Base-by-base conservation (phyloP, 2,113 vertebrate species). In the Cochlearius cochlearius region DNA sequence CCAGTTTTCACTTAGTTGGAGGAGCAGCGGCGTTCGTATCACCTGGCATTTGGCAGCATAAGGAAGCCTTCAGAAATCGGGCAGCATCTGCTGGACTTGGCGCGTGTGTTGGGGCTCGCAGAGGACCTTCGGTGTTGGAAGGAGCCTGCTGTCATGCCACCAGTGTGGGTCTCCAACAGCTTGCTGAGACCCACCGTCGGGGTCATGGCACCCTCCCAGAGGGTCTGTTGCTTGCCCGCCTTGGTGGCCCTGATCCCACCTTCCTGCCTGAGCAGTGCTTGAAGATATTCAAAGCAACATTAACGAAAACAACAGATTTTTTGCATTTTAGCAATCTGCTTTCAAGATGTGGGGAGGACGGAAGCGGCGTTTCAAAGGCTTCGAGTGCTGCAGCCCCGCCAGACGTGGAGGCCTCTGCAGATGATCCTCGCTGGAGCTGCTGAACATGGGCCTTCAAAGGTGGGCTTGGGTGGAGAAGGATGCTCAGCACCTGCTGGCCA, bases 261-360 rank as follows among this genome's bases (percentile, higher is more conserved):
- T 83, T 88, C 83, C 86, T 75, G 91, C 86, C 72, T 6, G 32
- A 67, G 80, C 62, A 7, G 38, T 1, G 1, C 26, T 8, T 11
- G 82, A 3, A 81, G 75, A 38, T 12, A 11, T 29, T 55, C 89
- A 59, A 64, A 96, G 93, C 50, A 43, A 8, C 67, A 1, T 43
- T 26, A 21, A 76, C 5, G 3, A 12, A 38, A 52, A 52, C 50
- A 53, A 34, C 91, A 94, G 89, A 2, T 66, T 95, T 88, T 88
- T 68, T 30, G 21, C 72, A 30, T 83, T 86, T 86, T 11, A 22
- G 15, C 76, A 92, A 94, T 95, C 80, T 96, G 96, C 95, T 73
- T 32, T 72, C 95, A 95, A 96, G 92, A 97, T 97, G 96, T 71
- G 90, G 63, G 26, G 23, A 53, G 84, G 94, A 19, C 45, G 94